Evolutionary conservation across 1,140 invertebrate genomes (phyloP), one percentile per base, ranked within the genome.

Genomic region (Lepidotrigona ventralis): DNA sequence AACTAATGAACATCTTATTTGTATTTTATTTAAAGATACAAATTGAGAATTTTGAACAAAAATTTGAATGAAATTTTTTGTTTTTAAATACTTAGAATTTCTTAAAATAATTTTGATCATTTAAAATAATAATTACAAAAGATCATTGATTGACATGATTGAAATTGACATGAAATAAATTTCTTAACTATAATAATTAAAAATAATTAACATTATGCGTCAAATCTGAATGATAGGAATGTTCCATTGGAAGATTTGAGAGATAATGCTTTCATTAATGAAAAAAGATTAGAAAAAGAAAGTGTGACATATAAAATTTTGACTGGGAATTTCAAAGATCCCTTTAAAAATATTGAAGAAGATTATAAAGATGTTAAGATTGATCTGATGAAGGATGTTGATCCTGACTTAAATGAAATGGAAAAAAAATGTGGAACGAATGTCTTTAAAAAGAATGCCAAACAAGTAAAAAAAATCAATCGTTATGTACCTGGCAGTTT

Each of bases 231-330:
- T 39, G 2, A 53, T 63, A 75, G 91, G 91, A 66, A 86, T 82
- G 81, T 85, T 63, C 23, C 86, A 3, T 73, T 91, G 6, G 88
- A 91, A 51, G 91, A 92, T 23, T 56, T 91, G 1, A 53, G 91
- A 29, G 90, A 91, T 5, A 54, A 85, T 73, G 85, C 78, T 39
- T 92, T 92, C 19, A 72, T 92, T n/a, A 77, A 75, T 9, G 71
- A 56, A 6, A 86, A 86, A 46, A 91, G 90, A 86, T 83, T 91
- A 68, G 72, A 86, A n/a, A 54, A 46, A 0, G 87, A 91, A 11
- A 91, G 89, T 64, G 86, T 73, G 1, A 91, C 90, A 86, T 85
- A 89, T 46, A 85, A n/a, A 89, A 82, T 90, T 39, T 66, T 92
- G 29, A 79, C 53, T 17, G 89, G 81, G 2, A 77, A 19, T n/a